These are phyloP conservation scores for Troglohyphantes excavatus DNA, from an alignment of 2,888 invertebrate species.

Conservation along the genomic window DNA sequence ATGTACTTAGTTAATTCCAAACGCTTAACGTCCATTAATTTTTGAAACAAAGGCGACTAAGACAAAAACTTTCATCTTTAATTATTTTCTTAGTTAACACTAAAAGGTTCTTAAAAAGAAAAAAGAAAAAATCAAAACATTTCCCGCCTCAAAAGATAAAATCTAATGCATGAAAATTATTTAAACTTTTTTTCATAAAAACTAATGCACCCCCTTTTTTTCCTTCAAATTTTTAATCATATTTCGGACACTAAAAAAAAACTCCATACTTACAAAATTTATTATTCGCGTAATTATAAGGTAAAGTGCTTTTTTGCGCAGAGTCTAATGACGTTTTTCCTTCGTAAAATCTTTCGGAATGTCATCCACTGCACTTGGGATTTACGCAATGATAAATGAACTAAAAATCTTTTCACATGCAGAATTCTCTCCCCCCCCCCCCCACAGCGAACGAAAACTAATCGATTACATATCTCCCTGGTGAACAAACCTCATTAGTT, in stretches of 20 bases:
- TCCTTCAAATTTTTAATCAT: neutral
- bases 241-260: neutral
- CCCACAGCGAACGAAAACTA: slow-evolving; percentile 21
- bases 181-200: neutral
- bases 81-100: neutral
- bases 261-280: neutral
- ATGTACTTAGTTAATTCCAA: too few relatives aligned
- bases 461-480: slow-evolving; percentile 20
- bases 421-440: neutral
- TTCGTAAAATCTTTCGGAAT: slow-evolving; percentile 4
- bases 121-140: neutral
- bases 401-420: slow-evolving; percentile 29
- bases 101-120: neutral
- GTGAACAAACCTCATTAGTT: slow-evolving; percentile 30
- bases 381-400: slow-evolving; percentile 23
- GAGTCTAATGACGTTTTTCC: slow-evolving; percentile 4
- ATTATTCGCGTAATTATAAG: slow-evolving; percentile 8
- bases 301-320: slow-evolving; percentile 3
- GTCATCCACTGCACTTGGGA: neutral
- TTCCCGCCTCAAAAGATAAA: neutral
- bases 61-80: neutral
- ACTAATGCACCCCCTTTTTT: neutral
- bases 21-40: neutral
- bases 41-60: slow-evolving; percentile 1
- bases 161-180: neutral